Conservation (phyloP, 2,888 invertebrate species). For the Cyclophora albipunctata region DNA sequence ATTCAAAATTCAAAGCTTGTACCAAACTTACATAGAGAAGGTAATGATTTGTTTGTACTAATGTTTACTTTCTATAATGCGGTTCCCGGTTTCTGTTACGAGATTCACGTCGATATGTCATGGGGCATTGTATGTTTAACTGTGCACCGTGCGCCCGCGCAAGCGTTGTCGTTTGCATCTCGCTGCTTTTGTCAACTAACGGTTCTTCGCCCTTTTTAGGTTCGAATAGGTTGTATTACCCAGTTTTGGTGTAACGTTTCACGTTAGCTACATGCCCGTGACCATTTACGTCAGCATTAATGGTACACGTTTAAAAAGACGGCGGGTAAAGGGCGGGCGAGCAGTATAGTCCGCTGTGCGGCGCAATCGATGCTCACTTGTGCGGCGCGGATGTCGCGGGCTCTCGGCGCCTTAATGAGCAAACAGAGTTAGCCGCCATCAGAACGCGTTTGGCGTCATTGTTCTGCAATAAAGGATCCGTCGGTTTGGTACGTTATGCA, state of each 20-base stretch:
- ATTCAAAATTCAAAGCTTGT: too few relatives aligned
- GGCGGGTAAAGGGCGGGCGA: conserved; percentile 1
- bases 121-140: conserved; percentile 39
- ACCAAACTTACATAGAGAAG: conserved; percentile 1
- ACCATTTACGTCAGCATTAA: conserved; percentile 18
- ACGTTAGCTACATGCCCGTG: conserved; percentile 19
- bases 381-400: conserved; percentile 3
- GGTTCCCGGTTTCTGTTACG: conserved; percentile 21
- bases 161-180: conserved; percentile 44
- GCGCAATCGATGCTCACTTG: too few relatives aligned
- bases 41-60: conserved; percentile 34
- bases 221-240: conserved; percentile 26
- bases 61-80: conserved; percentile 41
- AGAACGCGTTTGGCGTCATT: conserved; percentile 20
- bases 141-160: conserved; percentile 30
- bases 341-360: background rate
- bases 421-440: conserved; percentile 11
- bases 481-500: conserved; percentile 43
- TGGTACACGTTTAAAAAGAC: conserved; percentile 6
- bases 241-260: conserved; percentile 36
- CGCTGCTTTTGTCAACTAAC: conserved; percentile 46
- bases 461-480: conserved; percentile 35
- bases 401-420: conserved; percentile 1
- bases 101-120: conserved; percentile 37
- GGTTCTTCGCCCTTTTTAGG: conserved; percentile 49